Conservation (phyloP, 1,140 invertebrate species). For the Drosophila guanche region DNA sequence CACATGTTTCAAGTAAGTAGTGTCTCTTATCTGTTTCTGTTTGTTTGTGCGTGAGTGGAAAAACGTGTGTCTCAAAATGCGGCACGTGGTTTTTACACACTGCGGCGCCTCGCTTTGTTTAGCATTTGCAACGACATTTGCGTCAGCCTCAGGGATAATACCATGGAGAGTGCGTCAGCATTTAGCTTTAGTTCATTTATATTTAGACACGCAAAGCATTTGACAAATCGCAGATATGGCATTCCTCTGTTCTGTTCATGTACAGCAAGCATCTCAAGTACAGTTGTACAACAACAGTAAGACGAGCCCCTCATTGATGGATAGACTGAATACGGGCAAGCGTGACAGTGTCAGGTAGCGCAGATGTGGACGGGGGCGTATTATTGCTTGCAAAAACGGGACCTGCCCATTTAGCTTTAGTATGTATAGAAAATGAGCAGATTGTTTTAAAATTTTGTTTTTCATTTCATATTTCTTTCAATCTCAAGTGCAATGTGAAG, state of each 20-base stretch:
- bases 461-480: too few species aligned
- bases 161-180: conserved; percentile 47
- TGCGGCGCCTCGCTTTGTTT: neutral
- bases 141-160: conserved; percentile 45
- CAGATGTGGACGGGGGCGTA: too few species aligned
- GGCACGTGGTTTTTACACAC: conserved; percentile 44
- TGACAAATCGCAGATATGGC: conserved; percentile 54
- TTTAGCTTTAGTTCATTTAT: conserved; percentile 67
- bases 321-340: conserved; percentile 22
- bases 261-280: conserved; percentile 57
- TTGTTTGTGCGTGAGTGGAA: conserved; percentile 11
- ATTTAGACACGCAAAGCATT: conserved; percentile 67
- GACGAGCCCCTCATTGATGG: conserved; percentile 56
- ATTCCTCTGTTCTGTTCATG: conserved; percentile 34
- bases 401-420: too few species aligned
- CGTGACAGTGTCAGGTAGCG: neutral
- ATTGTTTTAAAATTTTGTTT: too few species aligned
- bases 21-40: conserved; percentile 8
- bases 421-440: neutral
- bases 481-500: too few species aligned
- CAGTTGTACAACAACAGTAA: conserved; percentile 60
- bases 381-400: too few species aligned
- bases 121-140: conserved; percentile 44
- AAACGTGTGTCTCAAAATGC: conserved; percentile 53
- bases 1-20: conserved; percentile 73